Conservation (phyloP, 2,113 vertebrate species). For the Phyllopteryx taeniolatus region DNA sequence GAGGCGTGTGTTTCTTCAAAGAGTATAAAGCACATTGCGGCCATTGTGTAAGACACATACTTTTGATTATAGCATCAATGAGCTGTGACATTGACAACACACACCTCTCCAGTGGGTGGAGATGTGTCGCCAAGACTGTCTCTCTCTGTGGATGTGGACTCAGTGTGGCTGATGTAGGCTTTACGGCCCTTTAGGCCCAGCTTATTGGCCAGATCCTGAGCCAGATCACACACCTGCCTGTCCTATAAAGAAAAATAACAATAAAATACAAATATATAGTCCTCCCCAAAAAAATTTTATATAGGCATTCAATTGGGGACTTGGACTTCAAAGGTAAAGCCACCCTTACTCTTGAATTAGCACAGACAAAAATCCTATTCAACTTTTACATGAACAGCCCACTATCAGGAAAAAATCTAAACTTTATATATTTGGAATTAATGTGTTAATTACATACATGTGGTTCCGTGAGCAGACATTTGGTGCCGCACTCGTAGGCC, state of each 20-base stretch:
- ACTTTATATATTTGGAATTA: neutral
- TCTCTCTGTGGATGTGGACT: conserved; percentile 60
- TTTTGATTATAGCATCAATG: neutral
- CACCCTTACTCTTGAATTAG: too few relatives aligned
- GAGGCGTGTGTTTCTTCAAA: too few relatives aligned
- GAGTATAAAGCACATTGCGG: too few relatives aligned
- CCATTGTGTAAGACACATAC: neutral
- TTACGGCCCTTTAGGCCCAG: conserved; percentile 90
- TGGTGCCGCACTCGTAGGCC: conserved; percentile 92
- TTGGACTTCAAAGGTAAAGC: too few relatives aligned
- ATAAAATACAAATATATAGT: too few relatives aligned
- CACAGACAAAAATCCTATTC: too few relatives aligned
- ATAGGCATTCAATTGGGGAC: too few relatives aligned
- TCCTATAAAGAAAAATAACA: conserved; percentile 71
- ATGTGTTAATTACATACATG: conserved; percentile 74
- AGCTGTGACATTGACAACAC: conserved; percentile 3
- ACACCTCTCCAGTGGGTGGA: conserved; percentile 71
- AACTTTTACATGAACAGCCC: too few relatives aligned
- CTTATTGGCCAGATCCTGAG: conserved; percentile 94
- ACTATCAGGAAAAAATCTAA: neutral
- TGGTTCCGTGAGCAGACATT: conserved; percentile 88
- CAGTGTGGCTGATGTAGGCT: conserved; percentile 90
- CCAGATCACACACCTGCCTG: conserved; percentile 87
- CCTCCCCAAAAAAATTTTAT: neutral
- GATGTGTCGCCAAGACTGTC: conserved; percentile 66